phyloP scores from a whole-genome alignment of 2,888 invertebrate genomes.

The Lissonota sp. region DNA sequence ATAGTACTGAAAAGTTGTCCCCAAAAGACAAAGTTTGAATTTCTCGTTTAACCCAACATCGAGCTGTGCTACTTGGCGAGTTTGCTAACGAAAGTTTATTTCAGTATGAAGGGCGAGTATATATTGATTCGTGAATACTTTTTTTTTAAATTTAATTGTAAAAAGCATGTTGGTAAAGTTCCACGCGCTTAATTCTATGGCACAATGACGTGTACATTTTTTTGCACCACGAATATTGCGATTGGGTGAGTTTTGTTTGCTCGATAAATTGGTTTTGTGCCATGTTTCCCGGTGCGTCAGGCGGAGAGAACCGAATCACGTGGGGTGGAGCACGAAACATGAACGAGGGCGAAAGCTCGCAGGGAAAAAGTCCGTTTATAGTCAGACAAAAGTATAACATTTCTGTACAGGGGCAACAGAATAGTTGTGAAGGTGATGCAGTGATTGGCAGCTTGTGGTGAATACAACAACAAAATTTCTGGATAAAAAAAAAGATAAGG shows the following conservation, averaged over 20 bases:
- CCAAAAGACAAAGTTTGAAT: neutral
- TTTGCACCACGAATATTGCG: neutral
- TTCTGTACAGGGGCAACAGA: neutral
- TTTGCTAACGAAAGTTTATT: neutral
- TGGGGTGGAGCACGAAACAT: too few species aligned
- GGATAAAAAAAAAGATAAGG: neutral
- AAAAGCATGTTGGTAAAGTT: neutral
- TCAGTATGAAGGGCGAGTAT: neutral
- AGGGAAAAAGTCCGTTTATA: neutral
- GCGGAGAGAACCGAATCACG: too few species aligned
- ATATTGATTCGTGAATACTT: neutral
- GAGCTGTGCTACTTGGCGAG: conserved; percentile 11
- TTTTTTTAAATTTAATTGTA: conserved; percentile 9
- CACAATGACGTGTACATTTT: conserved; percentile 1
- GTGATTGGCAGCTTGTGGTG: neutral
- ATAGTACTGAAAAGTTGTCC: too few species aligned
- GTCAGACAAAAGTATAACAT: conserved; percentile 16
- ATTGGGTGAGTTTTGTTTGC: conserved; percentile 34
- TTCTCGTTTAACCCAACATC: conserved; percentile 14
- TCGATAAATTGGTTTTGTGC: conserved; percentile 49
- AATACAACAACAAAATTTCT: neutral
- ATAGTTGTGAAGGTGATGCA: neutral
- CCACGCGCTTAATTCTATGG: conserved; percentile 9
- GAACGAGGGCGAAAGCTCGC: conserved; percentile 7
- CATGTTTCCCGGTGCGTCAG: neutral